Percentiles rank a stretch among this genome's conserved stretches.
Conservation (phyloP, 2,888 invertebrate genomes). For the Lagria hirta region DNA sequence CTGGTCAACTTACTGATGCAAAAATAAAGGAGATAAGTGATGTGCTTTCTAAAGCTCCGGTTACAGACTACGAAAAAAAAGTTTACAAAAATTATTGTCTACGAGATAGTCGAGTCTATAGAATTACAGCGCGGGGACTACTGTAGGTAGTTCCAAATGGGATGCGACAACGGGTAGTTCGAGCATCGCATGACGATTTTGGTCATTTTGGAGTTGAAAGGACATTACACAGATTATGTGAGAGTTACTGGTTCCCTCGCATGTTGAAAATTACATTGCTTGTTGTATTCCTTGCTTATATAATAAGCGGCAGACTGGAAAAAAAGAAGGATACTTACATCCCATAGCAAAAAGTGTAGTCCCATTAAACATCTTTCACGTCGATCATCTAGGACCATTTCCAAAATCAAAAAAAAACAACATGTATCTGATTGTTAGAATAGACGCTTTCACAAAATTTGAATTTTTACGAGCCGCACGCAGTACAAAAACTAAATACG, state of each 20-base stretch:
- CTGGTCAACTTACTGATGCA: slow-evolving; percentile 30
- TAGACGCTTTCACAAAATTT: too few relatives aligned
- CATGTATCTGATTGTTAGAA: slow-evolving; percentile 38
- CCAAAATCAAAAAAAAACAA: slow-evolving; percentile 40
- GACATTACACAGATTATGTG: slow-evolving; percentile 39
- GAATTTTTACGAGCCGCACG: too few relatives aligned
- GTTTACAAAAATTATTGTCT: slow-evolving; percentile 16
- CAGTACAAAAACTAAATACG: slow-evolving; percentile 30
- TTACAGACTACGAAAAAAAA: slow-evolving; percentile 21
- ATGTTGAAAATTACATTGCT: slow-evolving; percentile 49
- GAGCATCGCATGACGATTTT: slow-evolving; percentile 46
- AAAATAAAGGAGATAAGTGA: slow-evolving; percentile 25
- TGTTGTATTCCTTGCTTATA: slow-evolving; percentile 50
- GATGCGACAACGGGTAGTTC: slow-evolving; percentile 28
- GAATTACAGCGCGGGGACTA: slow-evolving; percentile 10
- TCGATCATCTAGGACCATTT: slow-evolving; percentile 52
- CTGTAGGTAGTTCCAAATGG: slow-evolving; percentile 42
- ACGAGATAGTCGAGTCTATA: slow-evolving; percentile 9
- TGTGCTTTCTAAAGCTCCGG: slow-evolving; percentile 24
- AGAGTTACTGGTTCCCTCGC: slow-evolving; percentile 50
- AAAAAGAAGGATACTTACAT: slow-evolving; percentile 43
- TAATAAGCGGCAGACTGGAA: slow-evolving; percentile 37
- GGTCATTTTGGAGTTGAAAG: slow-evolving; percentile 48
- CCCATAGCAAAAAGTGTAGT: slow-evolving; percentile 47
- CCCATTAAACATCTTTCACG: slow-evolving; percentile 51